Conservation (phyloP, 1,140 invertebrate genomes). For the Bombyx mandarina region DNA sequence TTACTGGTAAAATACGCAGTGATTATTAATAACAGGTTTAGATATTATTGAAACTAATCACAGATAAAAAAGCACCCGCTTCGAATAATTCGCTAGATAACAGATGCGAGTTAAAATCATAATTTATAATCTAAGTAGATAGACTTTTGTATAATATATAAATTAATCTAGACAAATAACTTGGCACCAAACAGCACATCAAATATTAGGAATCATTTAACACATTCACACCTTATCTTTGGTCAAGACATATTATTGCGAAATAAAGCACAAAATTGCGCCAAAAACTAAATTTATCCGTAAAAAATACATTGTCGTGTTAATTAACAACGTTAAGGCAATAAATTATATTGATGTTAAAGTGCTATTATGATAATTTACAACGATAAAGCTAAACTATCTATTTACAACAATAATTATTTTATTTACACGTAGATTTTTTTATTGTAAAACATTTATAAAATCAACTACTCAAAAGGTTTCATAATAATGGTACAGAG, state of each 20-base stretch:
- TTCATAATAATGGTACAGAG: not conserved
- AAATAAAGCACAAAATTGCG: slow-evolving; percentile 31
- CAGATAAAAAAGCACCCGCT: too few species aligned
- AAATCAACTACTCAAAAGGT: slow-evolving; percentile 18
- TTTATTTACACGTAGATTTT: slow-evolving; percentile 56
- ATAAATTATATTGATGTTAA: slow-evolving; percentile 18
- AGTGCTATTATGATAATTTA: slow-evolving; percentile 17
- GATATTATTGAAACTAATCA: too few species aligned
- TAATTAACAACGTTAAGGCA: slow-evolving; percentile 18
- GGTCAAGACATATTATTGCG: slow-evolving; percentile 37
- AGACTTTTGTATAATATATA: too few species aligned
- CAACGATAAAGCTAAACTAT: slow-evolving; percentile 55
- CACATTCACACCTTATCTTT: slow-evolving; percentile 38
- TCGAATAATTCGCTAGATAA: too few species aligned
- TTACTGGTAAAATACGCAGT: too few species aligned
- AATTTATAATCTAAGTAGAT: too few species aligned
- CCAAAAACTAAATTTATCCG: slow-evolving; percentile 7
- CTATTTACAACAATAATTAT: slow-evolving; percentile 65
- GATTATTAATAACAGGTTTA: too few species aligned
- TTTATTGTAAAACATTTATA: slow-evolving; percentile 52
- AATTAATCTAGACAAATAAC: slow-evolving; percentile 6
- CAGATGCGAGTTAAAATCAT: too few species aligned
- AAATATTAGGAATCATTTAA: slow-evolving; percentile 20
- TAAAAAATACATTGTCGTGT: slow-evolving; percentile 1
- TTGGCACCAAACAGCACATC: slow-evolving; percentile 37